These are phyloP conservation scores for Pitta sordida DNA, from an alignment of 2,113 vertebrate species.

Conservation along the genomic window DNA sequence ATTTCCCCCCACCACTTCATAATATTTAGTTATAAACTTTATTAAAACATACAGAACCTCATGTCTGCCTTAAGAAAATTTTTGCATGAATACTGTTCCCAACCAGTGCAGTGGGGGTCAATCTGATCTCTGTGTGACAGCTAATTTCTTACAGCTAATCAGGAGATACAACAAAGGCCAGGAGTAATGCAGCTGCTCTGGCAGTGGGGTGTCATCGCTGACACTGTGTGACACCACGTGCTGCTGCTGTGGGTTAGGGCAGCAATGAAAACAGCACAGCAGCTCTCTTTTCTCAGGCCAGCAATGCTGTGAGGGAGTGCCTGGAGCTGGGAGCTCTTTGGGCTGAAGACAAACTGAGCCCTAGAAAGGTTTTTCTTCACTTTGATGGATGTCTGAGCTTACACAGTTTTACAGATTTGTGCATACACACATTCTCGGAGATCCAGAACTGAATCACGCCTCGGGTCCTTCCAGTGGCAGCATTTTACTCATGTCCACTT, in stretches of 20 bases:
- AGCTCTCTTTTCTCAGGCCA: neutral
- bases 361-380: neutral
- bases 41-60: neutral
- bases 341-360: neutral
- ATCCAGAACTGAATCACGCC: neutral
- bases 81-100: neutral
- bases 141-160: neutral
- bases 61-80: neutral
- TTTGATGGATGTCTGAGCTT: neutral
- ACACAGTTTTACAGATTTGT: neutral
- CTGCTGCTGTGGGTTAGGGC: neutral
- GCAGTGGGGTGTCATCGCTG: neutral
- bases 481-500: neutral
- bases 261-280: neutral
- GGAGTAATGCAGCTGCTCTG: neutral
- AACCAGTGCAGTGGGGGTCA: neutral
- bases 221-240: rapidly evolving
- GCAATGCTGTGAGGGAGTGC: neutral
- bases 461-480: neutral
- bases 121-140: neutral
- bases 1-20: neutral
- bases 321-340: neutral
- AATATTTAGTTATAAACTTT: neutral
- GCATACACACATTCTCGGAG: rapidly evolving
- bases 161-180: neutral